phyloP scores from a whole-genome alignment of 2,113 vertebrate species.

The Rhinolophus ferrumequinum region DNA sequence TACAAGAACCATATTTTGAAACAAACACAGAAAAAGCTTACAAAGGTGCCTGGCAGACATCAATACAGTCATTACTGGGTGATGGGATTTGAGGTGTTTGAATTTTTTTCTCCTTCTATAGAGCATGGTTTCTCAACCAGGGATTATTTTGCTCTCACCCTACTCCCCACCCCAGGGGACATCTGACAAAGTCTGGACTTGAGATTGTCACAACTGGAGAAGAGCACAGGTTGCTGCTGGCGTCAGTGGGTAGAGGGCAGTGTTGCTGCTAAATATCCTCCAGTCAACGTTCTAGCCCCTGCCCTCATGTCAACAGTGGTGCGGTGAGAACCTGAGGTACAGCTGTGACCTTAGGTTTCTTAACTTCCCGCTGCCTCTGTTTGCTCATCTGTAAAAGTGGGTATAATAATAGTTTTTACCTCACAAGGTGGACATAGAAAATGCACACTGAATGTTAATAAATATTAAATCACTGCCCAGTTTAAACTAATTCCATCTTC shows the following conservation, averaged over 20 bases:
- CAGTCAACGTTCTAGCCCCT: neutral
- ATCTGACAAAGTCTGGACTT: neutral
- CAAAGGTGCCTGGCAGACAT: neutral
- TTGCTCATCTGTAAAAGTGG: neutral
- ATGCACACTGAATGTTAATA: neutral
- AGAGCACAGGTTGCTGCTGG: neutral
- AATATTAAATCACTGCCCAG: neutral
- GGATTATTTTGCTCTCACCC: neutral
- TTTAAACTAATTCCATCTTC: neutral
- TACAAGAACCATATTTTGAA: neutral
- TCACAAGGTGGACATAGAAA: neutral
- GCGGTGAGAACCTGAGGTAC: neutral
- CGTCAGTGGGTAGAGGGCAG: neutral
- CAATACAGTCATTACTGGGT: neutral
- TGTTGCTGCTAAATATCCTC: neutral
- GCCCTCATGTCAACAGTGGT: neutral
- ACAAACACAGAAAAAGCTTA: neutral
- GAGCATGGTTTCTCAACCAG: neutral
- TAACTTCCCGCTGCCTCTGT: neutral
- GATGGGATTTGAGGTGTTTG: neutral
- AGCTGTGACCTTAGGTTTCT: neutral
- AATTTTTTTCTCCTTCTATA: neutral
- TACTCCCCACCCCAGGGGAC: neutral
- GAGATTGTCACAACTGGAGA: neutral
- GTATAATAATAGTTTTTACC: neutral